Conservation (phyloP, 2,797 vertebrate species). For the Columba guinea region DNA sequence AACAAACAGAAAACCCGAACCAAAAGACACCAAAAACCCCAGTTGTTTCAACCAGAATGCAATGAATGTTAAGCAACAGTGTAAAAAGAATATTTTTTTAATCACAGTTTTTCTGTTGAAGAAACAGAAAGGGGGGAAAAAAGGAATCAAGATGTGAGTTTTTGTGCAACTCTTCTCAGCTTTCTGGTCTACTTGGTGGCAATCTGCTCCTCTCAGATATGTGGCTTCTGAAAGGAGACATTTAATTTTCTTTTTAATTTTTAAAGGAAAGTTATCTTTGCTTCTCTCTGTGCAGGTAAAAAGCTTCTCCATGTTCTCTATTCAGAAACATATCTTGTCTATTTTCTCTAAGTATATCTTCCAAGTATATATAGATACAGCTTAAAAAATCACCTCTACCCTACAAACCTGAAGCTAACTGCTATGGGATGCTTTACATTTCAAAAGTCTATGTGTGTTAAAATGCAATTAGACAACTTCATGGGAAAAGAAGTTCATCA, state of each 20-base stretch:
- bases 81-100: not conserved
- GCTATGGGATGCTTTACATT: not conserved
- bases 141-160: fast-evolving
- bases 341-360: not conserved
- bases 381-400: not conserved
- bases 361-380: not conserved
- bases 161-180: not conserved
- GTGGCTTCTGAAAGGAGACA: not conserved
- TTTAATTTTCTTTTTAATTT: not conserved
- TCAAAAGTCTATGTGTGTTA: not conserved
- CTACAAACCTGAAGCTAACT: slow-evolving; percentile 16
- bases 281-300: not conserved
- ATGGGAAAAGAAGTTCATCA: not conserved
- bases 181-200: not conserved
- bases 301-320: not conserved
- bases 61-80: not conserved
- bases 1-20: too few relatives aligned
- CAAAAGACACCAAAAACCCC: too few relatives aligned
- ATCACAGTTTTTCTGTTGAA: not conserved
- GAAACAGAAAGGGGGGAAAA: fast-evolving
- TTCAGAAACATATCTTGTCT: not conserved
- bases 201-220: not conserved
- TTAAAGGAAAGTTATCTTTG: not conserved
- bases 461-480: slow-evolving; percentile 3
- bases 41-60: not conserved